Evolutionary conservation across 2,113 vertebrate genomes (phyloP).

Genomic region (Tupaia tana): DNA sequence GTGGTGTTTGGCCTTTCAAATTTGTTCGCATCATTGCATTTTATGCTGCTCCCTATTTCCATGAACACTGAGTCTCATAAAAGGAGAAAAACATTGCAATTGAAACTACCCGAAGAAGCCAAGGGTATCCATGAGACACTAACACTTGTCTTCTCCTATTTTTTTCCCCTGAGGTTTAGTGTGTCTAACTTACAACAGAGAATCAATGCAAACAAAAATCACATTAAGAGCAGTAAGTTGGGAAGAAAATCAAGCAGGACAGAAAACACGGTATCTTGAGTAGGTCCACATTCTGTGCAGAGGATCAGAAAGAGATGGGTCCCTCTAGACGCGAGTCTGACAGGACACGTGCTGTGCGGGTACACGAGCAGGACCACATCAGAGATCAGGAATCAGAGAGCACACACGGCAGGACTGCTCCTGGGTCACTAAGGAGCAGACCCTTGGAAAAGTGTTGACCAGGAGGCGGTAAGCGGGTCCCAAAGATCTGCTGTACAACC

Average conservation of each 20-base stretch:
- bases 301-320: not conserved
- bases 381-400: not conserved
- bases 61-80: conserved; percentile 78
- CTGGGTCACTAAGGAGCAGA: not conserved
- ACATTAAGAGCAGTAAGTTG: conserved; percentile 55
- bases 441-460: not conserved
- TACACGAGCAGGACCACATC: not conserved
- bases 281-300: not conserved
- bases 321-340: not conserved
- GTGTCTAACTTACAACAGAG: conserved; percentile 62
- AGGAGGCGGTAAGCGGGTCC: not conserved
- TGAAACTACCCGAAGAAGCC: conserved; percentile 76
- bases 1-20: conserved; percentile 67
- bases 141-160: conserved; percentile 62
- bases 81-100: conserved; percentile 77
- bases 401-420: not conserved
- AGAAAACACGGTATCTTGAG: not conserved
- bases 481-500: not conserved
- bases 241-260: conserved; percentile 42
- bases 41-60: conserved; percentile 80
- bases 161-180: conserved; percentile 47
- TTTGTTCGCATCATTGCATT: conserved; percentile 79
- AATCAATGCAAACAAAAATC: conserved; percentile 62
- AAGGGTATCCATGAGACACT: conserved; percentile 61
- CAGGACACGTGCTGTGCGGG: not conserved